Evolutionary conservation across 1,140 invertebrate genomes (phyloP), one percentile per base, ranked within the genome.

Genomic region (Drosophila pachea): DNA sequence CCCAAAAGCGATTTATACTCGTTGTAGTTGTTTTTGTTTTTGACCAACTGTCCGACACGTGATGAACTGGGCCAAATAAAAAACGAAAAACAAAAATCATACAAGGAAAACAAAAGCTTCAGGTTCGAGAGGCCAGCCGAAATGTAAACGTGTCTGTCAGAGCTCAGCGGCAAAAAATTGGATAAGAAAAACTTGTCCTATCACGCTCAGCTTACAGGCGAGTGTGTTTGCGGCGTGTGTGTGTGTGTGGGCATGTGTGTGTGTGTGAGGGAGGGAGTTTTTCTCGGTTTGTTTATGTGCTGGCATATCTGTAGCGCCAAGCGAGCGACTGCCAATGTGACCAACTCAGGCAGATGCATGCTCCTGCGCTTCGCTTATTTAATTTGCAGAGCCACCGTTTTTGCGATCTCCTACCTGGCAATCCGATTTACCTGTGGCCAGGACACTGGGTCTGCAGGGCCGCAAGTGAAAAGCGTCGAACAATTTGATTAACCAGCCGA

Each of bases 281-380:
- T 43, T n/a, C 14, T 43, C 12, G 12, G 50, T 56, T 54, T 61
- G 60, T 64, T 50, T 67, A 55, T 71, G 29, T 40, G 32, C 32
- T 38, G 35, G 22, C 50, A 48, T 71, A 70, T 54, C 54, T 55
- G 36, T 60, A 53, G 55, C 65, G 71, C 68, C 32, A 38, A 31
- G 35, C 48, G 56, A 66, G 69, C 77, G 75, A 48, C 29, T 38
- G 35, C 6, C 35, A 42, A 33, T 65, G 49, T 54, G 43, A 14
- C 38, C 55, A 38, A 22, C 31, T 48, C 36, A 54, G 60, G 7
- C 45, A 11, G 40, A 5, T 14, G 12, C 40, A 31, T 61, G 67
- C 79, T 84, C 81, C 86, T 79, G 77, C 73, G 82, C 81, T 86
- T 86, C 81, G 81, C 72, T 84, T 79, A 84, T 84, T 84, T 84